Conservation (phyloP, 2,888 invertebrate genomes). For the Rhyacophila evoluta region DNA sequence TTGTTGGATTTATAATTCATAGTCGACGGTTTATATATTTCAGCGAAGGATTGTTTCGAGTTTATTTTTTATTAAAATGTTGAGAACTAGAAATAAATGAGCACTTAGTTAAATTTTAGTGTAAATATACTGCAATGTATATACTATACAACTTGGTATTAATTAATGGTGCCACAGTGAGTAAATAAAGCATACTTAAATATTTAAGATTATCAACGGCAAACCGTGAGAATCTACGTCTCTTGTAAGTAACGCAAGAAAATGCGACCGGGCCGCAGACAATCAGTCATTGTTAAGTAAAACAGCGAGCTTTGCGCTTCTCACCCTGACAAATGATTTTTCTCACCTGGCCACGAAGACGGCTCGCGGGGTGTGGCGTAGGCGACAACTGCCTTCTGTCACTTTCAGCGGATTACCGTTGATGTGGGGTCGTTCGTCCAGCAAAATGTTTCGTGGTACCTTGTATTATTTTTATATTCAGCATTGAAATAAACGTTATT, state of each 20-base stretch:
- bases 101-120: too few relatives aligned
- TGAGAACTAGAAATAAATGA: too few relatives aligned
- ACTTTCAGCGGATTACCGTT: neutral
- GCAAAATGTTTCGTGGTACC: neutral
- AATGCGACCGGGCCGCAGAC: constrained; percentile 41
- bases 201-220: neutral
- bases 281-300: constrained; percentile 54
- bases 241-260: neutral
- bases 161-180: too few relatives aligned
- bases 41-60: too few relatives aligned
- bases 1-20: too few relatives aligned
- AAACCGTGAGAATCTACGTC: neutral
- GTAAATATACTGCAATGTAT: too few relatives aligned
- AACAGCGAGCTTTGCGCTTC: constrained; percentile 43
- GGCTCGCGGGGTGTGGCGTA: neutral
- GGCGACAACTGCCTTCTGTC: neutral
- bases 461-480: too few relatives aligned
- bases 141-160: too few relatives aligned
- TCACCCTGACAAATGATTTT: constrained; percentile 52
- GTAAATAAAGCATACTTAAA: neutral
- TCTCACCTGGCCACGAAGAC: constrained; percentile 33
- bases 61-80: too few relatives aligned
- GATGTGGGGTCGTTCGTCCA: neutral
- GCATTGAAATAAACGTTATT: too few relatives aligned
- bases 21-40: too few relatives aligned